Base-by-base conservation (phyloP, 2,888 invertebrate species). In the Latheticus oryzae region DNA sequence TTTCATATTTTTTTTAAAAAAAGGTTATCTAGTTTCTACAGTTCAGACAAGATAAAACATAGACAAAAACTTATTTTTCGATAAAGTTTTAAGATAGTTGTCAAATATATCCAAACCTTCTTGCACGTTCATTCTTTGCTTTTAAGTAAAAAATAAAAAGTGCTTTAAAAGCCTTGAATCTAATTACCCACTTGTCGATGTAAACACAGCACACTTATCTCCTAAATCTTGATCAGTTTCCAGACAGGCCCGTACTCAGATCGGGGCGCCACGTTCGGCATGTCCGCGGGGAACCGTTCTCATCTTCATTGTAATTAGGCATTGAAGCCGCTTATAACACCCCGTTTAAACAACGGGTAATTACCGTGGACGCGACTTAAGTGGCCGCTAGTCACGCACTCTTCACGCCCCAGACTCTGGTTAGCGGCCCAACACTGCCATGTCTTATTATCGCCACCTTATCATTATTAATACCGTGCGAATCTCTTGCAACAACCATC, bases 131-230 rank as follows among this genome's bases (percentile, higher is more conserved):
- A n/a, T n/a, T n/a, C n/a, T n/a, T n/a, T n/a, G n/a, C n/a, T n/a
- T n/a, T n/a, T n/a, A n/a, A n/a, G n/a, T n/a, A n/a, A n/a, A n/a
- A 19, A 37, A 37, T n/a, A 7, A 37, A 37, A 9, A n/a, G 5
- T 37, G 19, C 9, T 9, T 12, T 5, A 19, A 19, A 19, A 8
- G 37, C 19, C 3, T 13, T 45, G 61, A 64, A 60, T 58, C 62
- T 65, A 64, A 65, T 67, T 63, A 63, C 61, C 65, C 60, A 61
- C 64, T 65, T 67, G 62, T 62, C 50, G 65, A 64, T 63, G 67
- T 63, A 65, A 67, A 67, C 65, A 58, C 59, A 47, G 52, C 45
- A 54, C 24, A 54, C 45, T 65, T 67, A 67, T 67, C 67, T 48
- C 35, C 40, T 28, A 52, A 55, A 65, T 67, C 67, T 67, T 60